Base-by-base conservation (phyloP, 2,113 vertebrate genomes). In the Percina caprodes region DNA sequence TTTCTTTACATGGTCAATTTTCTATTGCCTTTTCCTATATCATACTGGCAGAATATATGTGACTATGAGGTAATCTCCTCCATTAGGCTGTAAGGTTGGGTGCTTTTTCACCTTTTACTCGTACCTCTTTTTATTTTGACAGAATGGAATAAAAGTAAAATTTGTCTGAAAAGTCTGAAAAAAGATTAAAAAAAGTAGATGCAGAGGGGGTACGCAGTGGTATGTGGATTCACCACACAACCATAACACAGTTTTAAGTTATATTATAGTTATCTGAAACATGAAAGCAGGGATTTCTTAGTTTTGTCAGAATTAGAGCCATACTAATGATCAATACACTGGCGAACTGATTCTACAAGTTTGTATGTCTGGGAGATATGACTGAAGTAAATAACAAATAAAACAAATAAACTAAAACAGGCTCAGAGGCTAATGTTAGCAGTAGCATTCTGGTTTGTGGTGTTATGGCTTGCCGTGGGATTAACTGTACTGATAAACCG, bases 1-100 rank as follows among this genome's bases (percentile, higher is more conserved):
- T 84, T 89, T 90, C 81, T 85, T 74, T 77, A 51, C 58, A 75
- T 70, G 66, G 75, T 79, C 76, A 79, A 52, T 21, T 84, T 74
- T 73, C 62, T 70, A 56, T 80, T 81, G 35, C 85, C 30, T 84
- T 75, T 84, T 55, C 62, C 42, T 79, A 63, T 48, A 69, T 89
- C 81, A 80, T 13, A 54, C 77, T 74, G 76, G 54, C 77, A 84
- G 55, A 23, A 56, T 18, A 58, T 79, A n/a, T 52, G 74, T 52
- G 58, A 81, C 48, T 52, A 67, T 72, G 60, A 80, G 35, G 79
- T 76, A 69, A 92, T 82, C 46, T 75, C 69, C 33, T 83, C 65
- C 71, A 67, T 66, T 70, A 82, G 80, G 46, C 67, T 79, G 76
- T 82, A 69, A 76, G 46, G 72, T 54, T 75, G 49, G 65, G 19